Evolutionary conservation across 2,888 invertebrate species (phyloP).

Genomic region (Drosophila nr. perissopoda): DNA sequence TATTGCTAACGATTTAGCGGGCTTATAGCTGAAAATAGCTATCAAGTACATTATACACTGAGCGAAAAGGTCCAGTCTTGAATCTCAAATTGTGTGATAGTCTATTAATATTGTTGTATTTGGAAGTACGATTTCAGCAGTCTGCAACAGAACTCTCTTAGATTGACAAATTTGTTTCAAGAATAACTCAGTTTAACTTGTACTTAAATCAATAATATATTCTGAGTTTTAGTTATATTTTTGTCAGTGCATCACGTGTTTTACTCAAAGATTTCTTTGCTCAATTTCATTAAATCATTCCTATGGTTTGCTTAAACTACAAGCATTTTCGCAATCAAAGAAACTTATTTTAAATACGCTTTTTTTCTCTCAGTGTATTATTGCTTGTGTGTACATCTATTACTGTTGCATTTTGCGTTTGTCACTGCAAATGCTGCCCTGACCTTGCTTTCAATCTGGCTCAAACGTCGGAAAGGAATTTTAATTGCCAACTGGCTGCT

Average conservation of each 20-base stretch:
- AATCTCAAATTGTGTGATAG: background rate
- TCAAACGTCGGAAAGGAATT: slow-evolving; percentile 49
- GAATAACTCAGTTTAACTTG: background rate
- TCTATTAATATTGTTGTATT: background rate
- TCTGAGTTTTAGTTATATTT: background rate
- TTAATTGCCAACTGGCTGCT: slow-evolving; percentile 55
- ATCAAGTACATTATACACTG: background rate
- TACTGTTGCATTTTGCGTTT: slow-evolving; percentile 53
- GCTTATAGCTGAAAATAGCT: slow-evolving; percentile 34
- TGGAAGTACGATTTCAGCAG: background rate
- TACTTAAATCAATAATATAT: background rate
- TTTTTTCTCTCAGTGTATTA: slow-evolving; percentile 5
- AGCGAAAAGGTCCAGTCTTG: background rate
- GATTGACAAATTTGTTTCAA: background rate
- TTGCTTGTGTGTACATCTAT: slow-evolving; percentile 1
- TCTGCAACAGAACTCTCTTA: background rate
- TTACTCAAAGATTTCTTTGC: background rate
- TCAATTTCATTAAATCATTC: background rate
- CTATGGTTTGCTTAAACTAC: background rate
- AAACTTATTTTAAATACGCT: rapidly evolving
- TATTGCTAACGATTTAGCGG: slow-evolving; percentile 38
- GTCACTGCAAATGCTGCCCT: slow-evolving; percentile 64
- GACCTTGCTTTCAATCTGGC: slow-evolving; percentile 74
- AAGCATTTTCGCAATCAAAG: background rate
- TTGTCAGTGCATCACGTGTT: background rate